These are phyloP conservation scores for Thaumatotibia leucotreta DNA, from an alignment of 1,140 invertebrate species.

Conservation along the genomic window DNA sequence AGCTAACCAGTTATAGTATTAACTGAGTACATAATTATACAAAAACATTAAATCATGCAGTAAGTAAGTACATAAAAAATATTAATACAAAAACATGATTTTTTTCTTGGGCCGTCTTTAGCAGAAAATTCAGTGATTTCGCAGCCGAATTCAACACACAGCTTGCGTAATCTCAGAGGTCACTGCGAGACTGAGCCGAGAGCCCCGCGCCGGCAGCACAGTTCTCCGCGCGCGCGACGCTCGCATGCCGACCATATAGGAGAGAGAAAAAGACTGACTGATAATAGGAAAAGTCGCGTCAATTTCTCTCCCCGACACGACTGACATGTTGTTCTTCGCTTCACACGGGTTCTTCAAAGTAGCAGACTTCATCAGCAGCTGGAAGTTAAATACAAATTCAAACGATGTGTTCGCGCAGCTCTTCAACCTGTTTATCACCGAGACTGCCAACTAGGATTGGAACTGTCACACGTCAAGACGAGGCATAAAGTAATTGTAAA, in stretches of 20 bases:
- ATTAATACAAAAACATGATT: neutral
- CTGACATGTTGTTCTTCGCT: conserved; percentile 56
- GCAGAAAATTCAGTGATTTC: conserved; percentile 72
- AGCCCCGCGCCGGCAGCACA: neutral
- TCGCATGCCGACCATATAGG: conserved; percentile 63
- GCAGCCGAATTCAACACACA: conserved; percentile 58
- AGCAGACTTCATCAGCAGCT: conserved; percentile 30
- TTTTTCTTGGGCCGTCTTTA: conserved; percentile 32
- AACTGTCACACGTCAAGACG: conserved; percentile 37
- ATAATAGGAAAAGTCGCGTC: conserved; percentile 53
- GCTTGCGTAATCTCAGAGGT: conserved; percentile 68
- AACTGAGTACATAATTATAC: too few species aligned
- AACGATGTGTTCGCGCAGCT: conserved; percentile 29
- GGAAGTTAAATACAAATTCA: conserved; percentile 35
- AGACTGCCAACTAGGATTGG: conserved; percentile 6
- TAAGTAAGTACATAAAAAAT: too few species aligned
- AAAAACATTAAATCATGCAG: too few species aligned
- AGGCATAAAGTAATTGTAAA: conserved; percentile 36
- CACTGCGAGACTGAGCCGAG: conserved; percentile 59
- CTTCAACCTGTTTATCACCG: conserved; percentile 13
- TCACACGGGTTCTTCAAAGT: conserved; percentile 32
- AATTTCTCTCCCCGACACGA: conserved; percentile 65
- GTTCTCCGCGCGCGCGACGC: conserved; percentile 26
- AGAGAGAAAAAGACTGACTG: conserved; percentile 76
- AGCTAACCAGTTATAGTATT: too few species aligned